Evolutionary conservation across 2,797 vertebrate species (phyloP).

Genomic region (Halcyon chelicuti): DNA sequence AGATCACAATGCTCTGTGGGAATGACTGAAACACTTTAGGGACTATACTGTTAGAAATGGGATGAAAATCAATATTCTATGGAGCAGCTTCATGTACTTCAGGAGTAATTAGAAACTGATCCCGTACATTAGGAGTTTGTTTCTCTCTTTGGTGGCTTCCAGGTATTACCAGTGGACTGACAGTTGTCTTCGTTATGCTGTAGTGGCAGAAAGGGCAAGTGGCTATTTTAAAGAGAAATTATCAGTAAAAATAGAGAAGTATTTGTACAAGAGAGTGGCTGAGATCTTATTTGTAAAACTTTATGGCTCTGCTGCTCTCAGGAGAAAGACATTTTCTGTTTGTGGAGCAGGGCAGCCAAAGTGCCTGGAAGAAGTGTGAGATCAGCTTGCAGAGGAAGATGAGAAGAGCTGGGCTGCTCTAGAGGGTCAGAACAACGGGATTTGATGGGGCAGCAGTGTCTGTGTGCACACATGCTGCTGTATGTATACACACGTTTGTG

Average conservation of each 20-base stretch:
- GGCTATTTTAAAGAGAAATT: not conserved
- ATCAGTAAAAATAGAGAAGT: not conserved
- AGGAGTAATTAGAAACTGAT: not conserved
- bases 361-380: not conserved
- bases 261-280: not conserved
- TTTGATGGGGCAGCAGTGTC: not conserved
- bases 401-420: not conserved
- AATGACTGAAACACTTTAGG: not conserved
- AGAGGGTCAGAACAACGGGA: not conserved
- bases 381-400: not conserved
- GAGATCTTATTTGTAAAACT: not conserved
- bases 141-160: not conserved
- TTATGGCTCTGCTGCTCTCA: not conserved
- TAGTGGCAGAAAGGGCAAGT: not conserved
- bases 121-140: not conserved
- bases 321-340: not conserved
- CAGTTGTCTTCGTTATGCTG: not conserved
- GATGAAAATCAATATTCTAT: not conserved
- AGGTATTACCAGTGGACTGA: not conserved
- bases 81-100: not conserved
- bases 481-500: accelerated
- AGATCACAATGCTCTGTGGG: not conserved
- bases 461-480: not conserved
- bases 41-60: not conserved
- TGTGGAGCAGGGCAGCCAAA: not conserved